These are phyloP conservation scores for Melinaea marsaeus DNA, from an alignment of 2,888 invertebrate genomes.

Conservation along the genomic window DNA sequence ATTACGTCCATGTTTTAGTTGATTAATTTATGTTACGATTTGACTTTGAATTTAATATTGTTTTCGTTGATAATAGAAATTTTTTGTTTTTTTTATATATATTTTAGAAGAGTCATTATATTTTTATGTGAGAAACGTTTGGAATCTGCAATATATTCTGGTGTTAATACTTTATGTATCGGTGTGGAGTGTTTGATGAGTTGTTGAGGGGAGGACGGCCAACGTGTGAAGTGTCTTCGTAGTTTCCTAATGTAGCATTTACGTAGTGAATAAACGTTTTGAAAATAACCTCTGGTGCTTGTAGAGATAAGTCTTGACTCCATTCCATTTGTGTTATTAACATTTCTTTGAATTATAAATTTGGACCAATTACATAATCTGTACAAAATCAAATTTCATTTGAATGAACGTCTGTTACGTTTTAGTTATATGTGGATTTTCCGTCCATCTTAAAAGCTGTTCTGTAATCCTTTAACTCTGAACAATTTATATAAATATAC, in stretches of 20 bases:
- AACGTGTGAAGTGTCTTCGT: conserved; percentile 4
- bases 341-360: not conserved
- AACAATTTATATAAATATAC: not conserved
- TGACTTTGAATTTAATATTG: conserved; percentile 73
- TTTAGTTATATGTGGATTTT: conserved; percentile 14
- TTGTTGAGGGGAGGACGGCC: not conserved
- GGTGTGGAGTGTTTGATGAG: not conserved
- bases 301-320: conserved; percentile 64
- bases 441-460: conserved; percentile 16
- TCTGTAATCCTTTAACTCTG: not conserved
- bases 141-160: conserved; percentile 74
- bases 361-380: conserved; percentile 11
- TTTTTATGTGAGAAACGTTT: conserved; percentile 50
- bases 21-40: conserved; percentile 74
- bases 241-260: conserved; percentile 22
- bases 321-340: conserved; percentile 58
- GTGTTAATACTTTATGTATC: conserved; percentile 33
- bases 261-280: conserved; percentile 24
- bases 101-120: conserved; percentile 58
- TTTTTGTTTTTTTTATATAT: conserved; percentile 40
- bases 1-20: conserved; percentile 76
- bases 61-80: conserved; percentile 64
- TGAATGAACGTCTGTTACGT: conserved; percentile 3
- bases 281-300: conserved; percentile 66
- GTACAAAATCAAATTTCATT: conserved; percentile 5